Conservation (phyloP, 1,140 invertebrate genomes). For the Ceratitis capitata region DNA sequence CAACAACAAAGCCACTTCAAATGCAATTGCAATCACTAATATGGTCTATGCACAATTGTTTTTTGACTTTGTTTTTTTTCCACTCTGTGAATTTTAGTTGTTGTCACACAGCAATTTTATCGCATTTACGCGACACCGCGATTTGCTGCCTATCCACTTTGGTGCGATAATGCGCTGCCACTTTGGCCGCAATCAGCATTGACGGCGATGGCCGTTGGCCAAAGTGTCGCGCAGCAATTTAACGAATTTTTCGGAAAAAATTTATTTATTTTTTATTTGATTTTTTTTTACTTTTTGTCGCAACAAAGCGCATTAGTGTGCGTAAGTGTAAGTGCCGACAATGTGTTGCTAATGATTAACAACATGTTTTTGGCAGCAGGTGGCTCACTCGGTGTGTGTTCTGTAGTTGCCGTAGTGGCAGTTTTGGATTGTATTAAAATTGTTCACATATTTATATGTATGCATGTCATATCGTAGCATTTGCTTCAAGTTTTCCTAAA, state of each 20-base stretch:
- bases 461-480: neutral
- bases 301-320: neutral
- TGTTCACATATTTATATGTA: conserved; percentile 11
- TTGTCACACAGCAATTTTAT: conserved; percentile 25
- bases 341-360: conserved; percentile 33
- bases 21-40: conserved; percentile 22
- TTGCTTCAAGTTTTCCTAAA: too few species aligned
- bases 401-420: neutral
- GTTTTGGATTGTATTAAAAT: neutral
- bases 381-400: neutral
- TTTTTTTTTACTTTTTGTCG: neutral
- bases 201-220: neutral
- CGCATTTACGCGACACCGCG: conserved; percentile 30
- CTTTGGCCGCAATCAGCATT: conserved; percentile 14
- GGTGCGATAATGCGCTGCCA: conserved; percentile 15
- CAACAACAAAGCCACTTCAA: neutral
- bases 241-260: conserved; percentile 5
- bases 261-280: neutral
- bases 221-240: conserved; percentile 31
- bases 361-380: conserved; percentile 30
- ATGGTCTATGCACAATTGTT: neutral
- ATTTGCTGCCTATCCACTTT: conserved; percentile 30
- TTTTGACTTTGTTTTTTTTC: neutral
- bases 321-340: neutral
- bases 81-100: too few species aligned